A percentile compares a stretch with the other conserved stretches of the same genome.
Evolutionary conservation across 2,113 vertebrate species (phyloP).

Genomic region (Bos taurus): DNA sequence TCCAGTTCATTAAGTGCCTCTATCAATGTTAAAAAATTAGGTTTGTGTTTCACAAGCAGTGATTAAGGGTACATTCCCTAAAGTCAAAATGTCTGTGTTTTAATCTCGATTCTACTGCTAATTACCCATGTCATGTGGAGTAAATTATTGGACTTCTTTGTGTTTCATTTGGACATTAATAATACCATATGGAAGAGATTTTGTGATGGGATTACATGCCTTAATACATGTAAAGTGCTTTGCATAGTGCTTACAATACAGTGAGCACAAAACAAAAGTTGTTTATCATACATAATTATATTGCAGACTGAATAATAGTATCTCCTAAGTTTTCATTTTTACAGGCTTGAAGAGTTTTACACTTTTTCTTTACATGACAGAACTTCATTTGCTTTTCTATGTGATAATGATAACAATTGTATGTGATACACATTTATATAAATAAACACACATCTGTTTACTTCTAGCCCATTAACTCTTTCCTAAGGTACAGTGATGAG

Average conservation of each 20-base stretch:
- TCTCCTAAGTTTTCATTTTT: background rate
- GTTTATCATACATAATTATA: background rate
- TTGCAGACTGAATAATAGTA: background rate
- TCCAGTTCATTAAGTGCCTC: background rate
- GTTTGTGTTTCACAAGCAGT: background rate
- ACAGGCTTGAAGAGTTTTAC: background rate
- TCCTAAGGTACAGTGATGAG: background rate
- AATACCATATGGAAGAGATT: background rate
- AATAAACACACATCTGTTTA: background rate
- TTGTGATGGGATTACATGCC: background rate
- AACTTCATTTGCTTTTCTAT: background rate
- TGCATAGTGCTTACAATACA: background rate
- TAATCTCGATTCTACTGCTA: background rate
- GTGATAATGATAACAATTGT: background rate
- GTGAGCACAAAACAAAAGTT: background rate
- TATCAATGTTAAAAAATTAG: background rate
- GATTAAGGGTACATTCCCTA: background rate
- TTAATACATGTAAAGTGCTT: background rate
- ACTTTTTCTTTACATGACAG: background rate
- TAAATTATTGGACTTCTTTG: background rate
- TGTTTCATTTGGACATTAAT: background rate
- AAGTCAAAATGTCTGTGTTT: background rate
- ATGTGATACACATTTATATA: background rate
- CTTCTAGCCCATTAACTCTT: background rate
- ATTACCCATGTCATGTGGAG: background rate